Evolutionary conservation across 2,888 invertebrate genomes (phyloP), one percentile per base, ranked within the genome.

Genomic region (Serrognathus titanus): DNA sequence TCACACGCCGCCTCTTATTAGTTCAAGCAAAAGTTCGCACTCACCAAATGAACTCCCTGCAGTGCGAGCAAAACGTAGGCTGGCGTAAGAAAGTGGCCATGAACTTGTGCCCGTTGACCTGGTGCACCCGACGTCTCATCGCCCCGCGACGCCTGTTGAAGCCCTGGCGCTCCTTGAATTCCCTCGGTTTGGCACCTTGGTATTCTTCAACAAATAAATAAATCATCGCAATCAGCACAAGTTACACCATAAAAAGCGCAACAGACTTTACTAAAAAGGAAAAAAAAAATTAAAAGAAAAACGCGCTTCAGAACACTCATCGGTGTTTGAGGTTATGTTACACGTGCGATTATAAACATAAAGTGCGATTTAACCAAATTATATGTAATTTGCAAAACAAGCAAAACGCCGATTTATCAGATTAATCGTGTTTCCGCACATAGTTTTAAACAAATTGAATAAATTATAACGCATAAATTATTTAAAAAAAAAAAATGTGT

Each of bases 61-160:
- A 99, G 82, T 97, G 96, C 75, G 97, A 97, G 85, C 99, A 99
- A 83, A 99, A 99, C 69, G 98, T 98, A 66, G 98, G 98, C 80
- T 99, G 99, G 51, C 96, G 87, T 71, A 99, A 86, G 81, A 96
- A 97, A 64, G 98, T 97, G 65, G 98, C 98, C 98, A 99, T 98
- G 81, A 99, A 99, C 83, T 99, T 99, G 85, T 99, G 99, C 48
- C 97, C 98, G 80, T 93, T 97, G 71, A 89, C 89, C 83, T 98
- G 96, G 81, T 99, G 99, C 69, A 99, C 96, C 69, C 97, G 88
- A 62, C 98, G 86, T 60, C 98, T 88, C 94, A 99, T 96, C 63
- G 99, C 98, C 64, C 97, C 98, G 61, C 98, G 89, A 58, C 98
- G 88, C 64, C 96, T 85, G 80, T 96, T 95, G 82, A 97, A 93